These are phyloP conservation scores for Poecilia velifera DNA, from an alignment of 2,797 vertebrate species.

Conservation along the genomic window DNA sequence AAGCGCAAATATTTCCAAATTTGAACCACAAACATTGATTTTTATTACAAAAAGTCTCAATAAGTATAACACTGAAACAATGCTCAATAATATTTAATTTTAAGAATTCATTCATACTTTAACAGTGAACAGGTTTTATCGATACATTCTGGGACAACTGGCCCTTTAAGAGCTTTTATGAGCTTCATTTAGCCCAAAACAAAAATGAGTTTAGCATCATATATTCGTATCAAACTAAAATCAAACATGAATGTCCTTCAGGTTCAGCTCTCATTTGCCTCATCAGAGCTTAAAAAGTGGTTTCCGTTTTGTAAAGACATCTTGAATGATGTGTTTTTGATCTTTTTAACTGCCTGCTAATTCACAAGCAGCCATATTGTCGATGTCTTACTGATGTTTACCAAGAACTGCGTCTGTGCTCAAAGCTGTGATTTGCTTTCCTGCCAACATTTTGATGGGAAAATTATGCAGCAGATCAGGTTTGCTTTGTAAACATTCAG, in stretches of 20 bases:
- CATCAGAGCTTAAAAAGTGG: not conserved
- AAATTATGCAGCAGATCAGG: not conserved
- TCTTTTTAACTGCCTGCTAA: not conserved
- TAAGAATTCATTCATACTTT: no score
- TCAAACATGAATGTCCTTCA: not conserved
- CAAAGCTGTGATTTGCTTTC: not conserved
- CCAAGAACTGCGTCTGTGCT: not conserved
- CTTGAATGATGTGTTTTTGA: not conserved
- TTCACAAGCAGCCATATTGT: not conserved
- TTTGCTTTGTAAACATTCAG: slow-evolving; percentile 9
- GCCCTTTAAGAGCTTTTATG: no score
- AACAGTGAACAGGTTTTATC: no score
- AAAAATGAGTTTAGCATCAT: no score
- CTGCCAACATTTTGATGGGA: slow-evolving; percentile 6
- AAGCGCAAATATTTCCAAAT: no score
- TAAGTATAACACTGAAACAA: no score
- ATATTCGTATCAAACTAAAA: not conserved
- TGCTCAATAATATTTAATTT: no score
- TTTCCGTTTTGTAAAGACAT: not conserved
- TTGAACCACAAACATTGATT: no score
- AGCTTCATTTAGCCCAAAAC: no score
- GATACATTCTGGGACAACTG: no score
- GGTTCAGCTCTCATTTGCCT: no score
- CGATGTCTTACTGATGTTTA: not conserved
- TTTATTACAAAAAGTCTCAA: no score